These are phyloP conservation scores for Fregetta grallaria DNA, from an alignment of 2,113 vertebrate species.

Conservation along the genomic window DNA sequence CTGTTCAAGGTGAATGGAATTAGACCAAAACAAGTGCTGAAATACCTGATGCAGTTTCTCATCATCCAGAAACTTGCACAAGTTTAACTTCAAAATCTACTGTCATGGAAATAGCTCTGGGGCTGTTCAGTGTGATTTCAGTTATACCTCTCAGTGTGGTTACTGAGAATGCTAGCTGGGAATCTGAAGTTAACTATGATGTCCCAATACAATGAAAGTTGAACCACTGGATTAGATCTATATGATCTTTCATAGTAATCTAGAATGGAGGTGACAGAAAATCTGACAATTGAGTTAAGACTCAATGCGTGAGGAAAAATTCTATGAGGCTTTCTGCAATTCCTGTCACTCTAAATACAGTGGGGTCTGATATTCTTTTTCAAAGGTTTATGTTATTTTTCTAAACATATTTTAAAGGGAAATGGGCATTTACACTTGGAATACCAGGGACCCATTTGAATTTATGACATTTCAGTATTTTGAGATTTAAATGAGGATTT, in stretches of 20 bases:
- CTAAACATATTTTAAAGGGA: not conserved
- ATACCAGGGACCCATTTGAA: not conserved
- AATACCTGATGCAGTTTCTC: not conserved
- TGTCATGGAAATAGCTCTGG: not conserved
- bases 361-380: not conserved
- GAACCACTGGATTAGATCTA: not conserved
- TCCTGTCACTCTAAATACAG: not conserved
- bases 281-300: not conserved
- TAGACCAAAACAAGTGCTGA: not conserved
- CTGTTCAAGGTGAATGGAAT: not conserved
- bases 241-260: not conserved
- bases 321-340: not conserved
- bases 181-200: not conserved
- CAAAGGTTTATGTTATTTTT: not conserved
- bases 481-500: conserved; percentile 27
- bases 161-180: not conserved
- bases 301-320: not conserved
- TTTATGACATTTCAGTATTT: conserved; percentile 35
- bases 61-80: not conserved
- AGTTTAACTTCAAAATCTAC: not conserved
- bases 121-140: not conserved
- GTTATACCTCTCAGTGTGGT: not conserved
- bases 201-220: not conserved
- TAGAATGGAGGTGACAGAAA: not conserved
- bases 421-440: not conserved